phyloP scores from a whole-genome alignment of 2,113 vertebrate species.

The Saguinus midas region DNA sequence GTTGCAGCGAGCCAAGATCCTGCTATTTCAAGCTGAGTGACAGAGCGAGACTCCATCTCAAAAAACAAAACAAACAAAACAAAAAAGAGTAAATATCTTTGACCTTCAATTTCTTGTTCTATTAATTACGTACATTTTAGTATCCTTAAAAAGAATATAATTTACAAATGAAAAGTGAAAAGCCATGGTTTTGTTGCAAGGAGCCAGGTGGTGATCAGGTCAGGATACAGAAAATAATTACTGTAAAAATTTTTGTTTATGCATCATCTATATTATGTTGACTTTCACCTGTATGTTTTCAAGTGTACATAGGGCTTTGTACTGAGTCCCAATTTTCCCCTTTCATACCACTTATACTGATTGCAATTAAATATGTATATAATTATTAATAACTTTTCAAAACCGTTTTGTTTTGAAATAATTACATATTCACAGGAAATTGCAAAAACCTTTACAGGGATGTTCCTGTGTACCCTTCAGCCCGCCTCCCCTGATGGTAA shows the following conservation, averaged over 20 bases:
- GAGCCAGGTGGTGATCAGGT: background rate
- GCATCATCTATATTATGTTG: background rate
- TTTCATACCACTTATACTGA: background rate
- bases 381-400: background rate
- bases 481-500: background rate
- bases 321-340: background rate
- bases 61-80: too few relatives aligned
- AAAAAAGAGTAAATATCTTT: background rate
- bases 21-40: too few relatives aligned
- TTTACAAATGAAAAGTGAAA: background rate
- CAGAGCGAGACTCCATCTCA: too few relatives aligned
- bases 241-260: background rate
- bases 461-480: background rate
- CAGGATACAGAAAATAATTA: background rate
- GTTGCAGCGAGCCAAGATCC: too few relatives aligned
- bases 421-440: background rate
- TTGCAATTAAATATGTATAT: background rate
- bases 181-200: background rate
- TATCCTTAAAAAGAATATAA: background rate
- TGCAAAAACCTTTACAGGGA: background rate
- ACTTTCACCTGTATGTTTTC: background rate
- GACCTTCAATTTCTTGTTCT: background rate
- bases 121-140: background rate
- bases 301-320: background rate
- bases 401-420: background rate